phyloP scores from a whole-genome alignment of 2,113 vertebrate species.

The Sigmodon hispidus region DNA sequence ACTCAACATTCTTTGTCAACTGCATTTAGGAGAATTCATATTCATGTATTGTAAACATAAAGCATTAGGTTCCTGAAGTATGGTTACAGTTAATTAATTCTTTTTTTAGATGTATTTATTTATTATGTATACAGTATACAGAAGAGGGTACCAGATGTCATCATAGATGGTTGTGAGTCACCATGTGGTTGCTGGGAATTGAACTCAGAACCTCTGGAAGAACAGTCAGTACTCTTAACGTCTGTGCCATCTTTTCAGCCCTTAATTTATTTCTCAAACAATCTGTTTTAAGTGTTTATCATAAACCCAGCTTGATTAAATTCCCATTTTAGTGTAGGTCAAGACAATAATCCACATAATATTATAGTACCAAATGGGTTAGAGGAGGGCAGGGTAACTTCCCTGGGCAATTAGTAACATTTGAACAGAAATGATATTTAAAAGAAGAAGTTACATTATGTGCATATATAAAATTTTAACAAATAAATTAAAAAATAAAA shows the following conservation, averaged over 20 bases:
- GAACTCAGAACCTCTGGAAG: no score
- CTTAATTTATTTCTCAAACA: neutral
- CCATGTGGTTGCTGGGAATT: no score
- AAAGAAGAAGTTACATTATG: neutral
- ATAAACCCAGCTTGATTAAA: neutral
- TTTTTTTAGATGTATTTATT: no score
- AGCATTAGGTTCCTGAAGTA: neutral
- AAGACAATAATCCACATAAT: neutral
- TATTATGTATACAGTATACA: no score
- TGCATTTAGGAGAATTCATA: neutral
- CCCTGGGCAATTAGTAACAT: neutral
- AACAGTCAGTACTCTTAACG: no score
- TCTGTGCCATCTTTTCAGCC: no score
- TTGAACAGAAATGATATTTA: neutral
- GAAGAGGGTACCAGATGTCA: no score
- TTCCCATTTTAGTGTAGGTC: neutral
- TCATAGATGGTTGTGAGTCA: no score
- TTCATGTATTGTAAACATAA: neutral
- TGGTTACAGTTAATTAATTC: conserved; percentile 5
- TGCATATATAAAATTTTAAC: neutral
- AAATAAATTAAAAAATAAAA: neutral
- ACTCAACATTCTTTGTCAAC: neutral
- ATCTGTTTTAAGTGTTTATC: neutral
- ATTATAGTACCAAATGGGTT: neutral
- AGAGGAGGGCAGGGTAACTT: neutral